Conservation (phyloP, 2,113 vertebrate species). For the Choloepus hoffmanni region DNA sequence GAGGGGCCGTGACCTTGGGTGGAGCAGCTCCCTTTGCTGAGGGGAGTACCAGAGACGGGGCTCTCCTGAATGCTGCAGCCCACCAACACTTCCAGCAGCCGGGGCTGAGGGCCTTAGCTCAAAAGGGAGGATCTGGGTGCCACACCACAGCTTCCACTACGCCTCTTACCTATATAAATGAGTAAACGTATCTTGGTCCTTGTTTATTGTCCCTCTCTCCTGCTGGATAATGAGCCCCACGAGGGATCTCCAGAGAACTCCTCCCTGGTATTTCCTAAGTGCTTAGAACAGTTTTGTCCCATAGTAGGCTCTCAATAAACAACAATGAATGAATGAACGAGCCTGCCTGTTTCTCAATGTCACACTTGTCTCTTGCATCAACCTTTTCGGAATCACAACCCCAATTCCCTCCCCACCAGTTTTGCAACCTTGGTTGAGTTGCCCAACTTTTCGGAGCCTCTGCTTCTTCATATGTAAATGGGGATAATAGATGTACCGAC, state of each 20-base stretch:
- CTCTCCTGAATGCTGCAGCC: not conserved
- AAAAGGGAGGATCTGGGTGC: not conserved
- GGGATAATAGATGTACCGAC: not conserved
- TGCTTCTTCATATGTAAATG: conserved; percentile 23
- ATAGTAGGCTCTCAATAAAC: not conserved
- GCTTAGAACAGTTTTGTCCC: not conserved
- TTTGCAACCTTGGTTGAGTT: not conserved
- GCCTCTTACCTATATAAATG: not conserved
- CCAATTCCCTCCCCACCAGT: not conserved
- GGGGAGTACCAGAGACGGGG: not conserved
- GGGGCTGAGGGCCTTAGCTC: not conserved
- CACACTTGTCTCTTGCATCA: not conserved
- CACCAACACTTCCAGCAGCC: not conserved
- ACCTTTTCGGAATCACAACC: not conserved
- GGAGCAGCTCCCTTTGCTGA: not conserved
- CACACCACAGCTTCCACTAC: not conserved
- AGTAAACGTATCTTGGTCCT: not conserved
- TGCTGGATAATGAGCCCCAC: not conserved
- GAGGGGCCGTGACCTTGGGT: not conserved
- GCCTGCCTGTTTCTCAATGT: not conserved
- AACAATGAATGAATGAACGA: not conserved
- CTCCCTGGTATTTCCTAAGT: conserved; percentile 13
- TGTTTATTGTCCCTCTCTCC: not conserved
- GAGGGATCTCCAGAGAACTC: not conserved
- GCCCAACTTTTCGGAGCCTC: not conserved